phyloP scores from a whole-genome alignment of 2,888 invertebrate genomes.

The Chrysolina haemoptera region DNA sequence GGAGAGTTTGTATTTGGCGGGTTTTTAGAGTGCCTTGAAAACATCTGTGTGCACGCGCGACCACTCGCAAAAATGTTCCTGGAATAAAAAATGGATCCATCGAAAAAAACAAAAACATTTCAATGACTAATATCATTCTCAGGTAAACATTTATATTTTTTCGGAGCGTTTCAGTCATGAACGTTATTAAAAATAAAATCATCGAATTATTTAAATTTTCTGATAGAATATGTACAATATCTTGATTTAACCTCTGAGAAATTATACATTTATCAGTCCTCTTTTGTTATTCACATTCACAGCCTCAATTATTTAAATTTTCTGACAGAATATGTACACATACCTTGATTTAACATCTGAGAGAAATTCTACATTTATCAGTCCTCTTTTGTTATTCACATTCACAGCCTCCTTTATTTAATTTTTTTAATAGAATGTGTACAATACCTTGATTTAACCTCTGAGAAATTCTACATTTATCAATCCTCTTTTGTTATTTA shows the following conservation, averaged over 20 bases:
- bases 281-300: constrained; percentile 11
- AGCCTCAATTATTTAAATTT: background rate
- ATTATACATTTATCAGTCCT: background rate
- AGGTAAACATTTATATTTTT: constrained; percentile 50
- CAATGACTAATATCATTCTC: constrained; percentile 54
- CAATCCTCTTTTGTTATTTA: background rate
- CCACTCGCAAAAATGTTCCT: constrained; percentile 52
- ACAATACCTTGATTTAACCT: constrained; percentile 12
- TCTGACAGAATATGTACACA: background rate
- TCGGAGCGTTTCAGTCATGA: background rate
- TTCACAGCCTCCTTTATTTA: background rate
- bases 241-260: constrained; percentile 12
- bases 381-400: constrained; percentile 1
- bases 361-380: background rate
- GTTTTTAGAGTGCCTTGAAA: constrained; percentile 58
- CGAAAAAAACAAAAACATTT: constrained; percentile 51
- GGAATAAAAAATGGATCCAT: constrained; percentile 55
- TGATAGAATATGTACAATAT: background rate
- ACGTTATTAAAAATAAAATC: background rate
- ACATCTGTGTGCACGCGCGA: constrained; percentile 54
- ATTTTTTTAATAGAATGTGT: background rate
- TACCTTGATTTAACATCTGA: constrained; percentile 11
- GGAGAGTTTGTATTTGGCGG: constrained; percentile 63
- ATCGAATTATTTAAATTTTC: background rate
- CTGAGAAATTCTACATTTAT: background rate